These are phyloP conservation scores for Drosophila saltans DNA, from an alignment of 1,140 invertebrate genomes.

Conservation along the genomic window DNA sequence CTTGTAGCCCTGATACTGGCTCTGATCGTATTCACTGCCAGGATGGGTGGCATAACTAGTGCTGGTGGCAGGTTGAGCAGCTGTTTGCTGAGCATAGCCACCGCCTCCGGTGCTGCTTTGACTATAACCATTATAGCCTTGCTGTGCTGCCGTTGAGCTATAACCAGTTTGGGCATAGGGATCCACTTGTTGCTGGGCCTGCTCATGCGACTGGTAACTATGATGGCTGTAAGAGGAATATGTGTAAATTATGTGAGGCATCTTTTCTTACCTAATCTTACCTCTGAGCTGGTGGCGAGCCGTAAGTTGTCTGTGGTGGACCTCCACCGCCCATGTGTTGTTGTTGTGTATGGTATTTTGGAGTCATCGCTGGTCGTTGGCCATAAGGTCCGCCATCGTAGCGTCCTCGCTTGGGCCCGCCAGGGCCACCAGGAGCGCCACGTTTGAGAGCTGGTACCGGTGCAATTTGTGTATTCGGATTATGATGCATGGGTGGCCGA, in stretches of 20 bases:
- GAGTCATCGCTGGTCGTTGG: conserved; percentile 72
- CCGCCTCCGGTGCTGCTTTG: conserved; percentile 63
- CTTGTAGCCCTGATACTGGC: conserved; percentile 79
- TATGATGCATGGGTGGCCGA: conserved; percentile 81
- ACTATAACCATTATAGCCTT: conserved; percentile 77
- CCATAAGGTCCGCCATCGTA: conserved; percentile 79
- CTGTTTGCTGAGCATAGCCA: conserved; percentile 63
- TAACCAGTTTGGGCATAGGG: conserved; percentile 78
- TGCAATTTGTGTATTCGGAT: conserved; percentile 81
- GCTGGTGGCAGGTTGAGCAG: conserved; percentile 59
- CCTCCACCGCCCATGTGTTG: conserved; percentile 63
- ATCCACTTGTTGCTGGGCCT: conserved; percentile 77
- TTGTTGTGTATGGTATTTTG: conserved; percentile 76
- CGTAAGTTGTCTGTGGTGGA: conserved; percentile 61
- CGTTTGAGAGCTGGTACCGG: conserved; percentile 81
- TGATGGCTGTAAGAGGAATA: conserved; percentile 59
- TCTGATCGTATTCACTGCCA: conserved; percentile 76
- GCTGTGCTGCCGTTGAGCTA: conserved; percentile 58
- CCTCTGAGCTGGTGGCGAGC: conserved; percentile 69
- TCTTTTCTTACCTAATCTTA: conserved; percentile 30
- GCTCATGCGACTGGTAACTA: conserved; percentile 74
- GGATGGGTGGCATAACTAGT: conserved; percentile 68
- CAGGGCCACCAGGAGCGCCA: conserved; percentile 79
- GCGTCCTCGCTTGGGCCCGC: conserved; percentile 77
- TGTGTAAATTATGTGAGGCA: background rate